These are phyloP conservation scores for Mus minutoides DNA, from an alignment of 2,797 vertebrate species.

Conservation along the genomic window DNA sequence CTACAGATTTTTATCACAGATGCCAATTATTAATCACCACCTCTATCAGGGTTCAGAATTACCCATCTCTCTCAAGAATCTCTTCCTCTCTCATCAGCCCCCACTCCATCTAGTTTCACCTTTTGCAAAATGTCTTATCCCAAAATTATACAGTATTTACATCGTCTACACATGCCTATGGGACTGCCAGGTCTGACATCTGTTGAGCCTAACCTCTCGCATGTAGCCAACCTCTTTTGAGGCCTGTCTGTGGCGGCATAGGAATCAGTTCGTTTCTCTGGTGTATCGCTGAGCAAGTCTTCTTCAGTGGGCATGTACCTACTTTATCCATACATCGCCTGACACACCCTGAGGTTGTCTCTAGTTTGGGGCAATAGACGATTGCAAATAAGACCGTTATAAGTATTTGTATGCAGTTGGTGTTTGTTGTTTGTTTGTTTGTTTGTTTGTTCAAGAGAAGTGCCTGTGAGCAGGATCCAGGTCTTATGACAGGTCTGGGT, in stretches of 20 bases:
- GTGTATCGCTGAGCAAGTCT: neutral
- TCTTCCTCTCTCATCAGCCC: neutral
- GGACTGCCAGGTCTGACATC: neutral
- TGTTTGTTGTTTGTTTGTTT: neutral
- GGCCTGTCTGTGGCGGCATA: fast-evolving
- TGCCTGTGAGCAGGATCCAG: neutral
- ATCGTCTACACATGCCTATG: neutral
- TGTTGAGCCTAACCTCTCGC: neutral
- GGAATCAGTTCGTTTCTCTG: neutral
- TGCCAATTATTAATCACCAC: neutral
- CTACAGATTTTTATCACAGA: neutral
- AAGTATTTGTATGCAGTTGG: neutral
- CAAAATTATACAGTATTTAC: neutral
- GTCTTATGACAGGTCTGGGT: neutral
- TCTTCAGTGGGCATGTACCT: fast-evolving
- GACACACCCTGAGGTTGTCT: neutral
- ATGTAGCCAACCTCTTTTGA: neutral
- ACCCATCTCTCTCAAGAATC: neutral
- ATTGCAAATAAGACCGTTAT: neutral
- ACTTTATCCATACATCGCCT: no score
- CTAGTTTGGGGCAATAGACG: neutral
- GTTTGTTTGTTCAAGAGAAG: neutral
- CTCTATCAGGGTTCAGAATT: neutral
- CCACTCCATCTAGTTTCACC: neutral
- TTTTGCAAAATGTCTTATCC: neutral